Evolutionary conservation across 2,113 vertebrate species (phyloP), one percentile per base, ranked within the genome.

Genomic region (Riparia riparia): DNA sequence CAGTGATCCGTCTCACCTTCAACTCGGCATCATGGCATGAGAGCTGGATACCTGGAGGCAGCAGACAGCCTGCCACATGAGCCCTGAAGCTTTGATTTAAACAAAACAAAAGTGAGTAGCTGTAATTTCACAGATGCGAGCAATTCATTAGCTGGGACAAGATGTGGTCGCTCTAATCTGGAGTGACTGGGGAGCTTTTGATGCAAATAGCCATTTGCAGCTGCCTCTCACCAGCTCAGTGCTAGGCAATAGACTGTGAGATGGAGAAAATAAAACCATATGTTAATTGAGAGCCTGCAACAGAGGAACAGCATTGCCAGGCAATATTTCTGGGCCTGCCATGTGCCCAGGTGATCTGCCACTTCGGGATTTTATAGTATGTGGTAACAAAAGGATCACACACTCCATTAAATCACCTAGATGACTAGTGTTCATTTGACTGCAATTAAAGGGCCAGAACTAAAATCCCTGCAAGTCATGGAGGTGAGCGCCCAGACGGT

Each of bases 81-180:
- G 86, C 68, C 82, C 85, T 95, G 91, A 56, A 85, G 80, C 90
- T 95, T 82, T 95, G 89, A 96, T 96, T 97, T 86, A 95, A 97
- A 89, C 83, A 86, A 96, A 97, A 88, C 82, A 91, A 94, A 93
- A 95, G 79, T 84, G 77, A 96, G 42, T 71, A 45, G 73, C 61
- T 91, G 54, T 86, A 91, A 97, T 97, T 94, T 96, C 92, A 93
- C 92, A 96, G 89, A 96, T 88, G 91, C 86, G 89, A 92, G 81
- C 95, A 91, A 96, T 97, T 97, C 74, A 97, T 97, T 97, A 97
- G 64, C 65, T 54, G 53, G 51, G 63, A 69, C 94, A 97, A 93
- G 61, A 96, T 83, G 80, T 60, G 37, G 70, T 34, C 0, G 0
- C 50, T 85, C 72, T 96, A 96, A 94, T 85, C 11, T 17, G 86